These are phyloP conservation scores for Episyrphus balteatus DNA, from an alignment of 1,140 invertebrate species.

Conservation along the genomic window DNA sequence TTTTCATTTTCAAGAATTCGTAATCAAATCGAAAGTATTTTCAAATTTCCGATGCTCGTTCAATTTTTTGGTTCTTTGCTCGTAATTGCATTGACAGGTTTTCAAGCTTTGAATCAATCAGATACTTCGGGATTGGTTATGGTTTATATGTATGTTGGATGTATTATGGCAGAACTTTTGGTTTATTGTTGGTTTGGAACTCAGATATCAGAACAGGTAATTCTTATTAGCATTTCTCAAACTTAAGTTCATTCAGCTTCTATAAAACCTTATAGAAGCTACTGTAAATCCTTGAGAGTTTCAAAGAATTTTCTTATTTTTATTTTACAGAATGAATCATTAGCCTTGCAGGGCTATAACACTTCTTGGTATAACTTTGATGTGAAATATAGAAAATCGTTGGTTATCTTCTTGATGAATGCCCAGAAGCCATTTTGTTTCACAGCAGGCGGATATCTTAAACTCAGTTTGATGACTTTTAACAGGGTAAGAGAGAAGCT, in stretches of 20 bases:
- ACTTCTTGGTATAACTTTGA: constrained; percentile 18
- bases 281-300: not conserved
- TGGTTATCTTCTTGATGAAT: constrained; percentile 22
- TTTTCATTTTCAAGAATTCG: constrained; percentile 12
- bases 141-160: constrained; percentile 20
- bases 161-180: constrained; percentile 22
- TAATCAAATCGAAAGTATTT: constrained; percentile 20
- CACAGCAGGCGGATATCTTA: constrained; percentile 26
- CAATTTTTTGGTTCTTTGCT: constrained; percentile 23
- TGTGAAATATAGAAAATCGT: constrained; percentile 9
- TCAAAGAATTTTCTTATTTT: not conserved
- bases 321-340: constrained; percentile 18
- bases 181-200: constrained; percentile 28
- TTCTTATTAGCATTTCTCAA: too few relatives aligned
- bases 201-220: constrained; percentile 25
- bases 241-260: too few relatives aligned
- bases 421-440: constrained; percentile 23
- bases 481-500: not conserved
- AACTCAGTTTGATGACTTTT: constrained; percentile 21
- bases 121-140: constrained; percentile 17
- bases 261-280: too few relatives aligned
- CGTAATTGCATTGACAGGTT: constrained; percentile 22
- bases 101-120: constrained; percentile 18
- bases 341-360: constrained; percentile 14
- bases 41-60: constrained; percentile 16